These are phyloP conservation scores for Hydropsyche betteni DNA, from an alignment of 2,888 invertebrate genomes.

Conservation along the genomic window DNA sequence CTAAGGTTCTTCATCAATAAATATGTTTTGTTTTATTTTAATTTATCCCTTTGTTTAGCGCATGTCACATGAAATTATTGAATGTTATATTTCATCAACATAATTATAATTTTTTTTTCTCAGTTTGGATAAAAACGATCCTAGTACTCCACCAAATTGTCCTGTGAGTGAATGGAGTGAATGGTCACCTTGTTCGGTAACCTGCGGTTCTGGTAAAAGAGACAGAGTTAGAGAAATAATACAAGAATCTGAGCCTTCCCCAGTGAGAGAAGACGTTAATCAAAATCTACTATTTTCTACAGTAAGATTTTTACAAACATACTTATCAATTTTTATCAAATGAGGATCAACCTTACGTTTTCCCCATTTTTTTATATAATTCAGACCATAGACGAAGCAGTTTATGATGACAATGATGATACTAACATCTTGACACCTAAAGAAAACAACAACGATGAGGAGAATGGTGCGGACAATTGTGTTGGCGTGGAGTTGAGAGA, in stretches of 20 bases:
- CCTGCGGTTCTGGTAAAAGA: constrained; percentile 79
- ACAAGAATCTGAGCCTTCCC: background rate
- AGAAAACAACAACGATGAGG: constrained; percentile 55
- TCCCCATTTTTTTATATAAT: background rate
- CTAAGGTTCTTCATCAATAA: too few species aligned
- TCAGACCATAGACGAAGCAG: background rate
- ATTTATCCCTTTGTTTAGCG: background rate
- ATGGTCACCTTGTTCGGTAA: constrained; percentile 83
- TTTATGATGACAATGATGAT: constrained; percentile 41
- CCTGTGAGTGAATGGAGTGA: constrained; percentile 77
- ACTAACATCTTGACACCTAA: constrained; percentile 42
- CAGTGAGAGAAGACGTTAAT: background rate
- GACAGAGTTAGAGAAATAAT: constrained; percentile 65
- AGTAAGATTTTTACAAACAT: background rate
- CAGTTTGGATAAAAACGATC: constrained; percentile 50
- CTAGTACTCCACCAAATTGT: constrained; percentile 62
- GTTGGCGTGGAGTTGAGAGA: constrained; percentile 62
- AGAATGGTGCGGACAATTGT: constrained; percentile 58
- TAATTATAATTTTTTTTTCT: background rate
- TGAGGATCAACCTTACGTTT: background rate
- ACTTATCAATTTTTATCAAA: background rate
- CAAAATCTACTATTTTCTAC: background rate
- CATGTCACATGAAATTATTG: background rate
- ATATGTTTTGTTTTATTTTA: background rate
- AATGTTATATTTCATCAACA: background rate